Evolutionary conservation across 2,797 vertebrate species (phyloP).

Genomic region (Myotis findleyi): DNA sequence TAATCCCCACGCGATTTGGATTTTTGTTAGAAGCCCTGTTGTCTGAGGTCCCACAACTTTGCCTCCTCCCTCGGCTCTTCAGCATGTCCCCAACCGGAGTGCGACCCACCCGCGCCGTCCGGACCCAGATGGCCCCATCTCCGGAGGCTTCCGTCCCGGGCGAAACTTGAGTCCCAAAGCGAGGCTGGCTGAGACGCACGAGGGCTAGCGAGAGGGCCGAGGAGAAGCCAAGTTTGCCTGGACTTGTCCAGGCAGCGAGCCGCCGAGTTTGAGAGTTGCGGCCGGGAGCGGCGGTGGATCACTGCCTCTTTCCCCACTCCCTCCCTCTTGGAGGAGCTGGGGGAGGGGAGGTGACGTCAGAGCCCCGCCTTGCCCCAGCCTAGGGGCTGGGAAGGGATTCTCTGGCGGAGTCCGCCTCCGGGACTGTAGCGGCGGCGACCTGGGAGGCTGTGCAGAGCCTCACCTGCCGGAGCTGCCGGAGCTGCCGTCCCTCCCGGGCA

Average conservation of each 20-base stretch:
- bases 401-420: constrained; percentile 32
- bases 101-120: constrained; percentile 61
- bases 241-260: constrained; percentile 86
- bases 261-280: constrained; percentile 81
- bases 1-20: constrained; percentile 80
- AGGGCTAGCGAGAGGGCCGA: not conserved
- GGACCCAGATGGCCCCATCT: constrained; percentile 79
- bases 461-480: not conserved
- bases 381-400: constrained; percentile 39
- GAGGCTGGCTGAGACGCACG: not conserved
- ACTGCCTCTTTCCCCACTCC: constrained; percentile 65
- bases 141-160: constrained; percentile 67
- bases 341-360: constrained; percentile 83
- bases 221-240: constrained; percentile 84
- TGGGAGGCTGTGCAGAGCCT: rapidly evolving
- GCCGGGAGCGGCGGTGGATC: constrained; percentile 70
- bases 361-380: constrained; percentile 73
- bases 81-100: constrained; percentile 76
- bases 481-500: not conserved
- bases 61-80: constrained; percentile 66
- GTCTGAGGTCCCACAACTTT: constrained; percentile 73
- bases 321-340: constrained; percentile 74
- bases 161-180: constrained; percentile 43
- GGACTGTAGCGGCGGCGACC: not conserved
- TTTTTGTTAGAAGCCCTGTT: not conserved